Conservation (phyloP, 2,113 vertebrate genomes). For the Neodon shergylaensis region DNA sequence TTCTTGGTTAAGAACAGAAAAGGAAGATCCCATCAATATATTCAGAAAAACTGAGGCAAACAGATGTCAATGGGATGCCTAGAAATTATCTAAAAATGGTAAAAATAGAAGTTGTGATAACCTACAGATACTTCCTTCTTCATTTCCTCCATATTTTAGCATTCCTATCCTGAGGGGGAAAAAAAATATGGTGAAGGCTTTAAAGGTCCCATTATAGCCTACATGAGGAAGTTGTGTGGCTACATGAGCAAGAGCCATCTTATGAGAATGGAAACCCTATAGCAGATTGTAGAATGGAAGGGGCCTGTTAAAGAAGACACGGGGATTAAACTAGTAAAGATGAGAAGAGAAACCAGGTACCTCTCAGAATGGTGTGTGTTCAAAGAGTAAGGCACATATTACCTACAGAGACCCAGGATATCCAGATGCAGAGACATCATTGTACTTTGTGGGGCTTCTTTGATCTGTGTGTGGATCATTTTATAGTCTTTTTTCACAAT, state of each 20-base stretch:
- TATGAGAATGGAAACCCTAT: not conserved
- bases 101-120: not conserved
- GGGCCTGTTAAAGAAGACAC: not conserved
- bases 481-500: not conserved
- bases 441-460: not conserved
- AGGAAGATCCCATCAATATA: not conserved
- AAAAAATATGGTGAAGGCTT: not conserved
- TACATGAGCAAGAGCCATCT: not conserved
- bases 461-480: not conserved
- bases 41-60: not conserved
- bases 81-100: not conserved
- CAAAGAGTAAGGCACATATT: not conserved
- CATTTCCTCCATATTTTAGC: slow-evolving; percentile 3
- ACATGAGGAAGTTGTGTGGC: slow-evolving; percentile 1
- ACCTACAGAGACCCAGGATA: not conserved
- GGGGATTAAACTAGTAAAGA: not conserved
- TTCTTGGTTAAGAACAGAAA: not conserved
- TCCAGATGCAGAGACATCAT: not conserved
- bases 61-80: not conserved
- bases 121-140: not conserved
- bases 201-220: not conserved
- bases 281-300: not conserved
- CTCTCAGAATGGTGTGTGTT: not conserved
- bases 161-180: not conserved
- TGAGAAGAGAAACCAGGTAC: not conserved